Percentiles rank a stretch among this genome's conserved stretches.
These are phyloP conservation scores for Nyctalus aviator DNA, from an alignment of 2,797 vertebrate genomes.

Conservation along the genomic window DNA sequence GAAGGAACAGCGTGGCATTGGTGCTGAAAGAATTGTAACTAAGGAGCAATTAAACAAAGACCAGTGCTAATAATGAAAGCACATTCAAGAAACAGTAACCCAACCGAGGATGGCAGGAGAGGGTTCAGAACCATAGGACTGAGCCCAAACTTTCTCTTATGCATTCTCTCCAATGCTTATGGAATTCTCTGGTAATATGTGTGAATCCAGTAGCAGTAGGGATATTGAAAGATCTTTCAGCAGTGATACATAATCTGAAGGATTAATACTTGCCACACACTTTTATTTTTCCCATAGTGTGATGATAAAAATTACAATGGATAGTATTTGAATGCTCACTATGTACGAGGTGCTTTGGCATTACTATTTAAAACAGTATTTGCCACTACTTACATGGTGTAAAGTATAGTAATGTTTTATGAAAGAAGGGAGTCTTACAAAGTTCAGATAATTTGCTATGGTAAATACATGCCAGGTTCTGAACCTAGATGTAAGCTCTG, in stretches of 20 bases:
- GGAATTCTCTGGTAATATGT: background rate
- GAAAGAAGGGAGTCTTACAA: background rate
- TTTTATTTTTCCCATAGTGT: background rate
- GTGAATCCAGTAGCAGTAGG: background rate
- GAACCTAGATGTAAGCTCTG: background rate
- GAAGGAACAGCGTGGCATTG: background rate
- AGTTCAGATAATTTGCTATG: background rate
- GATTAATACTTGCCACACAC: background rate
- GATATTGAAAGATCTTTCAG: background rate
- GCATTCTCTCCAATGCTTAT: background rate
- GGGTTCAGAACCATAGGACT: background rate
- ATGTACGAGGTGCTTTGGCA: background rate
- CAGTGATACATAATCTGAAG: background rate
- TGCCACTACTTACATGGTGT: background rate
- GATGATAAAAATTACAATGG: background rate
- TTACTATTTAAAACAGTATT: conserved; percentile 29
- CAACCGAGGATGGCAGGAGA: background rate
- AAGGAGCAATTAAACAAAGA: background rate
- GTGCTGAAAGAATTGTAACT: background rate
- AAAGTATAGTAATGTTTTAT: background rate
- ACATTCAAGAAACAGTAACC: background rate
- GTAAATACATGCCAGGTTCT: background rate
- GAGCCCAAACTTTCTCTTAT: background rate
- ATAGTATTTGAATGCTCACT: background rate
- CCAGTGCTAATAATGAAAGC: background rate